Evolutionary conservation across 2,113 vertebrate species (phyloP).

Genomic region (Amphiprion ocellaris): DNA sequence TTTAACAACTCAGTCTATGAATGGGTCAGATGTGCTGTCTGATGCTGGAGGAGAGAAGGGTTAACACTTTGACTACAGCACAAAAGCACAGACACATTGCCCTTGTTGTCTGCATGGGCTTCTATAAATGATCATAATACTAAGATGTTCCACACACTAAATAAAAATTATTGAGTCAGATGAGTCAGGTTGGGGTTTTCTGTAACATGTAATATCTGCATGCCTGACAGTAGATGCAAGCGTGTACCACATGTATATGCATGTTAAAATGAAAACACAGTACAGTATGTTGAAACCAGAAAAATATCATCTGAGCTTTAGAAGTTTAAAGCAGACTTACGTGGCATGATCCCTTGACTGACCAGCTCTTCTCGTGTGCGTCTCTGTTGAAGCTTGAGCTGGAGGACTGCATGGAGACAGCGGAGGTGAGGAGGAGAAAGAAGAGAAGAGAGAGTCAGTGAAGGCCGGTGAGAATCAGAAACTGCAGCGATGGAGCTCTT

Average conservation of each 20-base stretch:
- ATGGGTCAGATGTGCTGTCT: background rate
- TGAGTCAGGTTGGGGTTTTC: background rate
- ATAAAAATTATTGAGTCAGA: background rate
- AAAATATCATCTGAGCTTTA: too few relatives aligned
- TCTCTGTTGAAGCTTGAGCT: slow-evolving; percentile 98
- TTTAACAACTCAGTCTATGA: slow-evolving; percentile 1
- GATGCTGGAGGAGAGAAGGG: slow-evolving; percentile 7
- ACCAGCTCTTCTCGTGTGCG: slow-evolving; percentile 96
- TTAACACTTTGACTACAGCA: slow-evolving; percentile 17
- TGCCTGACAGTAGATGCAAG: background rate
- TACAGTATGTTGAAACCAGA: background rate
- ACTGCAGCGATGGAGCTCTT: slow-evolving; percentile 32
- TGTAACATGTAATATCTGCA: background rate
- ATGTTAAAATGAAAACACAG: background rate
- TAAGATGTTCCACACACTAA: background rate
- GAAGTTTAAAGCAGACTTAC: slow-evolving; percentile 86
- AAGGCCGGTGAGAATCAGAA: background rate
- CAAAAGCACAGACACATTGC: background rate
- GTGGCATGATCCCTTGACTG: slow-evolving; percentile 99
- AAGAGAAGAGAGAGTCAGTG: slow-evolving; percentile 60
- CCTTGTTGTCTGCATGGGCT: background rate
- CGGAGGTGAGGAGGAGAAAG: slow-evolving; percentile 68
- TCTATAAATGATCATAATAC: background rate
- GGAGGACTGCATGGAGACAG: slow-evolving; percentile 91
- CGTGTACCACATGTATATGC: background rate